A percentile compares a stretch with the other conserved stretches of the same genome.
phyloP scores from a whole-genome alignment of 2,888 invertebrate genomes.

The Conops quadrifasciatus region DNA sequence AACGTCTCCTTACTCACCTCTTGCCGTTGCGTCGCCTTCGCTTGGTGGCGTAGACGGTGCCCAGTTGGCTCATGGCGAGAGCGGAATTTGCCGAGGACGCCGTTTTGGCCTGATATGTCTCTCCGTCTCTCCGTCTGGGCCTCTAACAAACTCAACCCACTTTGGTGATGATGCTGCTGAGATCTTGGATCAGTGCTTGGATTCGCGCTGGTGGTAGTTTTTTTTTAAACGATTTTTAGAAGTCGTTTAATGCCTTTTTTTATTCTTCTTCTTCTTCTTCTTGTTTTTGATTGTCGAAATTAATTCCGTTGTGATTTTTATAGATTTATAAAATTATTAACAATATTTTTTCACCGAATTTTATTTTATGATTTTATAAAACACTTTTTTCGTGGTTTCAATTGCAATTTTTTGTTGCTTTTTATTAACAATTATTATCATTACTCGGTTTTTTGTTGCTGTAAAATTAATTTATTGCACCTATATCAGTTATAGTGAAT shows the following conservation, averaged over 20 bases:
- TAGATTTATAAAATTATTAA: not conserved
- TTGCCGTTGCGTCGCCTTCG: slow-evolving; percentile 94
- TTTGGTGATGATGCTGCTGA: slow-evolving; percentile 6
- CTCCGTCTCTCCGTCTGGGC: not conserved
- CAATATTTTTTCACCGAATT: not conserved
- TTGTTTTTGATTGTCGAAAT: not conserved
- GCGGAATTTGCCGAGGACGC: slow-evolving; percentile 64
- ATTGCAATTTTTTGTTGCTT: too few species aligned
- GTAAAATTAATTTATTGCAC: too few species aligned
- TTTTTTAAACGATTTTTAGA: too few species aligned
- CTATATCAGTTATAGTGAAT: too few species aligned
- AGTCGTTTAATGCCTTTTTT: too few species aligned
- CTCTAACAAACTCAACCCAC: not conserved
- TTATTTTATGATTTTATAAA: not conserved
- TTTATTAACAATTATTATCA: too few species aligned
- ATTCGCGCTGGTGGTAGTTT: too few species aligned
- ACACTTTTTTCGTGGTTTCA: too few species aligned
- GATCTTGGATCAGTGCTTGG: too few species aligned
- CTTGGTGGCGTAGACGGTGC: slow-evolving; percentile 97
- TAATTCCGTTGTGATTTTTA: not conserved
- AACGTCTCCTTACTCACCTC: too few species aligned
- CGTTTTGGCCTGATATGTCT: slow-evolving; percentile 57
- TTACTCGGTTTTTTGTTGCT: too few species aligned
- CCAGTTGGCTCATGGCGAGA: slow-evolving; percentile 84
- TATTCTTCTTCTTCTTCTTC: not conserved